phyloP scores from a whole-genome alignment of 2,113 vertebrate genomes.

The Hepsetus odoe region DNA sequence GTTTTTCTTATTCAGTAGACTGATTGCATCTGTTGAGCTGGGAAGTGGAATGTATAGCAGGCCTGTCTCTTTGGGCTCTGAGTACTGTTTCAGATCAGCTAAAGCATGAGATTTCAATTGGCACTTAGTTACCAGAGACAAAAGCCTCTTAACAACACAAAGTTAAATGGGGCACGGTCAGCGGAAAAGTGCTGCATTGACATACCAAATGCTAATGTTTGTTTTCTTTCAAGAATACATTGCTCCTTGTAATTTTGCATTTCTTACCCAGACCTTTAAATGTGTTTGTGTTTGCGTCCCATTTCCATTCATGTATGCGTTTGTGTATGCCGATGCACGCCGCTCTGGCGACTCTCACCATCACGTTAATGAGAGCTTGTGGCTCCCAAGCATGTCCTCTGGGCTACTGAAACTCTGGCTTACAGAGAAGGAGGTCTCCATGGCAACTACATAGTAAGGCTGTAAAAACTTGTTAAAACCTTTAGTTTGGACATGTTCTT shows the following conservation, averaged over 20 bases:
- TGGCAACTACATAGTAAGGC: slow-evolving; percentile 31
- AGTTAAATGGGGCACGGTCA: slow-evolving; percentile 32
- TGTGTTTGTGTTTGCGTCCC: neutral
- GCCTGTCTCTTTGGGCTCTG: slow-evolving; percentile 19
- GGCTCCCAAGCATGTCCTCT: slow-evolving; percentile 13
- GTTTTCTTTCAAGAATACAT: neutral
- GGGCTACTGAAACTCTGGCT: neutral
- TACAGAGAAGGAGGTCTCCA: slow-evolving; percentile 25
- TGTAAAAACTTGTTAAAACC: slow-evolving; percentile 8
- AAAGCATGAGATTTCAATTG: slow-evolving; percentile 29
- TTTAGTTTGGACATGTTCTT: neutral
- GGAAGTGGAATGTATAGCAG: neutral
- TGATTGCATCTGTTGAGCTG: slow-evolving; percentile 30
- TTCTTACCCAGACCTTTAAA: neutral
- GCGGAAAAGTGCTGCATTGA: slow-evolving; percentile 2
- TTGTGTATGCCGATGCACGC: neutral
- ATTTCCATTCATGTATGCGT: neutral
- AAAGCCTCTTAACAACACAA: slow-evolving; percentile 31
- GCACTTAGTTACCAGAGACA: slow-evolving; percentile 30
- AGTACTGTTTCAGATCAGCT: slow-evolving; percentile 37
- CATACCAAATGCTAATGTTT: slow-evolving; percentile 11
- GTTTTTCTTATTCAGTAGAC: neutral
- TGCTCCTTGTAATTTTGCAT: neutral
- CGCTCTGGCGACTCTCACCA: neutral
- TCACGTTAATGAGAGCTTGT: slow-evolving; percentile 6